These are phyloP conservation scores for Lasioglossum marginatum DNA, from an alignment of 2,888 invertebrate species.

Conservation along the genomic window DNA sequence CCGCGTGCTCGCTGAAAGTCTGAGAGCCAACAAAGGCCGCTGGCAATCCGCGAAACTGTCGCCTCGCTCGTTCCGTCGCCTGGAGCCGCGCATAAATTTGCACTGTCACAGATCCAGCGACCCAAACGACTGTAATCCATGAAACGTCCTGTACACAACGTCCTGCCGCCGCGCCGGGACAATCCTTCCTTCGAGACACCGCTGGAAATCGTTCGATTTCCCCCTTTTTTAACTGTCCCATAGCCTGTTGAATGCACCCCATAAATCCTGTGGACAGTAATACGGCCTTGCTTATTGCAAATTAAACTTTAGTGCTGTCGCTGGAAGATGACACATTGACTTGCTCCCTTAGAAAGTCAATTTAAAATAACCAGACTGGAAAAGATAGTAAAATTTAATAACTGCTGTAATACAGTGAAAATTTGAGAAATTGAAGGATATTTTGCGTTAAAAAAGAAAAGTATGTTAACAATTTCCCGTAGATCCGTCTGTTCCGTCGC, in stretches of 20 bases:
- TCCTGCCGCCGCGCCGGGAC: background rate
- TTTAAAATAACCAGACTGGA: too few relatives aligned
- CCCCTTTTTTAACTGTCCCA: background rate
- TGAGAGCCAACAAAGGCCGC: slow-evolving; percentile 31
- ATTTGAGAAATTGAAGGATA: too few relatives aligned
- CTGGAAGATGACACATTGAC: background rate
- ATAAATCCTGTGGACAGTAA: background rate
- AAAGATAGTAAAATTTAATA: too few relatives aligned
- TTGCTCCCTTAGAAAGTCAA: background rate
- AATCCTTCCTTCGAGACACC: background rate
- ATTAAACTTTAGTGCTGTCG: background rate
- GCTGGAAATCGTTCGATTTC: background rate
- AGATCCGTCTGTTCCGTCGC: background rate
- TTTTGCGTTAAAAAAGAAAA: too few relatives aligned
- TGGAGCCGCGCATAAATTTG: background rate
- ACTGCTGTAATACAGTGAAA: too few relatives aligned
- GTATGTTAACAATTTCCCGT: background rate
- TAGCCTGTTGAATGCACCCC: background rate
- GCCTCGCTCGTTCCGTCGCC: slow-evolving; percentile 1
- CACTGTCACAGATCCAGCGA: slow-evolving; percentile 9
- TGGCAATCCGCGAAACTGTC: slow-evolving; percentile 35
- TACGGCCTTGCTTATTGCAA: background rate
- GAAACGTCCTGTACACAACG: slow-evolving; percentile 9
- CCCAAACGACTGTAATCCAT: slow-evolving; percentile 9
- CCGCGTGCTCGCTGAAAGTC: slow-evolving; percentile 21